A percentile compares a stretch with the other conserved stretches of the same genome.
phyloP scores from a whole-genome alignment of 1,140 invertebrate species.

The Nilaparvata lugens region DNA sequence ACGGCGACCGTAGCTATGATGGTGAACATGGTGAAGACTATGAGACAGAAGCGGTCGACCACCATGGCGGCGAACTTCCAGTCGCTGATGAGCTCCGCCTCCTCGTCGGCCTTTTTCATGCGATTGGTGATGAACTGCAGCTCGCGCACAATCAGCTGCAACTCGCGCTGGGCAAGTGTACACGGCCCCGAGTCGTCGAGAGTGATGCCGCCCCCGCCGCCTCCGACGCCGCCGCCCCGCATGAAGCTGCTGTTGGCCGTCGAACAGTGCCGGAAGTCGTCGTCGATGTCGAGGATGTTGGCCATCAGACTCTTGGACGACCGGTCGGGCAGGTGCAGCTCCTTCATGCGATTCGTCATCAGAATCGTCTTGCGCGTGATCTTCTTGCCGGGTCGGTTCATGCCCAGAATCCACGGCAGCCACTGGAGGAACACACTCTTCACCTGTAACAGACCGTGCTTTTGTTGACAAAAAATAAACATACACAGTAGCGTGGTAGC shows the following conservation, averaged over 20 bases:
- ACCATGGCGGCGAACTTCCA: conserved; percentile 99
- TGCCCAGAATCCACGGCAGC: conserved; percentile 89
- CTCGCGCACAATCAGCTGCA: conserved; percentile 80
- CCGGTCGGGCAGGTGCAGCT: conserved; percentile 83
- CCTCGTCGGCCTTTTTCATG: conserved; percentile 83
- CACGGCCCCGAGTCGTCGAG: conserved; percentile 34
- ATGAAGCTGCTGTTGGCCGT: conserved; percentile 41
- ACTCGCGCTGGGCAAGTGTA: conserved; percentile 47
- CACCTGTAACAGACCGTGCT: conserved; percentile 67
- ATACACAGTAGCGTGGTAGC: no score
- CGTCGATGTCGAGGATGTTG: conserved; percentile 90
- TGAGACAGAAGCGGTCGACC: conserved; percentile 94
- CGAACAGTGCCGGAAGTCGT: conserved; percentile 63
- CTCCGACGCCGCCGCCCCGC: conserved; percentile 29
- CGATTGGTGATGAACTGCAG: conserved; percentile 87
- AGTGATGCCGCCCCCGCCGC: conserved; percentile 34
- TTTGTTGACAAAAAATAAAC: conserved; percentile 9
- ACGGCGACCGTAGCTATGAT: conserved; percentile 91
- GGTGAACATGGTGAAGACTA: conserved; percentile 94
- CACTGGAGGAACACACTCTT: conserved; percentile 90
- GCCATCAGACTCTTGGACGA: conserved; percentile 88
- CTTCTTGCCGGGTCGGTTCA: conserved; percentile 89
- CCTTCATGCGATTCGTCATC: conserved; percentile 78
- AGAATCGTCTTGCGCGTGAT: conserved; percentile 84
- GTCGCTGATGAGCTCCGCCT: conserved; percentile 86